Percentiles rank a stretch among this genome's conserved stretches.
These are phyloP conservation scores for Chaetogeoica ovagalla DNA, from an alignment of 2,888 invertebrate genomes.

Conservation along the genomic window DNA sequence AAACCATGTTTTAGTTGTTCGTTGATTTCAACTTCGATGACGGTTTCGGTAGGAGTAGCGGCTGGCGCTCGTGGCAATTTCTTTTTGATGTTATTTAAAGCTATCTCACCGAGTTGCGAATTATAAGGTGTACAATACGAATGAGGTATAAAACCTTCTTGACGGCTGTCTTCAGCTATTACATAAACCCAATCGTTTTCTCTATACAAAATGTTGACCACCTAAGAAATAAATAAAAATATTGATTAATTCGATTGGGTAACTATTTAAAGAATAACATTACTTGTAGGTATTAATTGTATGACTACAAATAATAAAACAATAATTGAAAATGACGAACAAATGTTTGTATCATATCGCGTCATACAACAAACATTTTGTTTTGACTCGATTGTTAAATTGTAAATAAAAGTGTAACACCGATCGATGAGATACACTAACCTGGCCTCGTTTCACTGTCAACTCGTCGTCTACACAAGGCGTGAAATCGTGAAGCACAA, in stretches of 20 bases:
- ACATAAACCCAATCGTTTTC: slow-evolving; percentile 98
- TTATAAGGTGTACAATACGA: slow-evolving; percentile 86
- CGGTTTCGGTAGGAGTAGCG: slow-evolving; percentile 55
- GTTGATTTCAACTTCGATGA: slow-evolving; percentile 53
- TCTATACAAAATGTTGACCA: slow-evolving; percentile 90
- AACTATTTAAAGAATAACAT: not conserved
- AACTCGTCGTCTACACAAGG: slow-evolving; percentile 94
- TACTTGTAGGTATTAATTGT: not conserved
- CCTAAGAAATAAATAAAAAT: slow-evolving; percentile 60
- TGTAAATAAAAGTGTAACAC: not conserved
- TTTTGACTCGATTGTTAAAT: not conserved
- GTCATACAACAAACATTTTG: not conserved
- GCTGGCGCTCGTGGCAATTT: slow-evolving; percentile 74
- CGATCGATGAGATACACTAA: slow-evolving; percentile 56
- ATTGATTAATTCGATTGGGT: not conserved
- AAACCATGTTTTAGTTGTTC: slow-evolving; percentile 45
- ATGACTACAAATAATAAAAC: not conserved
- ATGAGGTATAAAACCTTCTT: slow-evolving; percentile 93
- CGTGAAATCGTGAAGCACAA: slow-evolving; percentile 90
- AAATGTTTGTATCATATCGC: not conserved
- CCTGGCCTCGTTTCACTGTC: slow-evolving; percentile 81
- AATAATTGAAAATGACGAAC: not conserved
- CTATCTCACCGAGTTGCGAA: slow-evolving; percentile 77
- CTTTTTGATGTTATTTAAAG: slow-evolving; percentile 73
- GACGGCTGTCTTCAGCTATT: slow-evolving; percentile 82